These are phyloP conservation scores for Aphelenchoides besseyi DNA, from an alignment of 1,140 invertebrate species.

Conservation along the genomic window DNA sequence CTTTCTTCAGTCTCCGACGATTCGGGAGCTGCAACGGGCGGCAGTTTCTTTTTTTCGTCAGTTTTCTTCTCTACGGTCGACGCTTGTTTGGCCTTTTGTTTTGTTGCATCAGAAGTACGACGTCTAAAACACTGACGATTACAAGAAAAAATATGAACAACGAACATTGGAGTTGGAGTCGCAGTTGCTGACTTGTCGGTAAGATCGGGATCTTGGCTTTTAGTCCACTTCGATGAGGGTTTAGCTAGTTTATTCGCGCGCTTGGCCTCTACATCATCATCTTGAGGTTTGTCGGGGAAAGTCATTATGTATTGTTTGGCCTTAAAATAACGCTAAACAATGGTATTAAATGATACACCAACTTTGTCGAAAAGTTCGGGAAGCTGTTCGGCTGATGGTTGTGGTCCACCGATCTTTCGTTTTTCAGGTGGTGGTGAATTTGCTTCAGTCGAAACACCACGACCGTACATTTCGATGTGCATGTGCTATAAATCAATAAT, in stretches of 20 bases:
- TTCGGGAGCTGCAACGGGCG: constrained; percentile 19
- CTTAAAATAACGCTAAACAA: constrained; percentile 29
- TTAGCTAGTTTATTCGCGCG: constrained; percentile 16
- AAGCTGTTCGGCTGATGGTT: constrained; percentile 54
- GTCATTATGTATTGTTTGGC: constrained; percentile 57
- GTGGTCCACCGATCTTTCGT: constrained; percentile 55
- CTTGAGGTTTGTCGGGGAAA: constrained; percentile 50
- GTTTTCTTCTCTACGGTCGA: constrained; percentile 6
- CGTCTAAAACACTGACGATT: constrained; percentile 14
- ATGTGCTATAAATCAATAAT: constrained; percentile 46
- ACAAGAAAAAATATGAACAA: background rate
- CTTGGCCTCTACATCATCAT: constrained; percentile 41
- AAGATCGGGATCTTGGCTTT: constrained; percentile 52
- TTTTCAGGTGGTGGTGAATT: constrained; percentile 50
- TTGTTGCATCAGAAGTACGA: constrained; percentile 41
- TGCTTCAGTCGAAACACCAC: constrained; percentile 59
- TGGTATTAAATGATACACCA: background rate
- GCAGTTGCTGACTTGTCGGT: constrained; percentile 26
- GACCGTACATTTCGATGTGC: constrained; percentile 54
- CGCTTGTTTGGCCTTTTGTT: background rate
- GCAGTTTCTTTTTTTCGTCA: constrained; percentile 20
- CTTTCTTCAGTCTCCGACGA: constrained; percentile 51
- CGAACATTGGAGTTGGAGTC: constrained; percentile 37
- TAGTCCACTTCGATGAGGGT: constrained; percentile 37
- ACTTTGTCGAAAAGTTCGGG: constrained; percentile 60